Base-by-base conservation (phyloP, 2,888 invertebrate genomes). In the Pollenia angustigena region DNA sequence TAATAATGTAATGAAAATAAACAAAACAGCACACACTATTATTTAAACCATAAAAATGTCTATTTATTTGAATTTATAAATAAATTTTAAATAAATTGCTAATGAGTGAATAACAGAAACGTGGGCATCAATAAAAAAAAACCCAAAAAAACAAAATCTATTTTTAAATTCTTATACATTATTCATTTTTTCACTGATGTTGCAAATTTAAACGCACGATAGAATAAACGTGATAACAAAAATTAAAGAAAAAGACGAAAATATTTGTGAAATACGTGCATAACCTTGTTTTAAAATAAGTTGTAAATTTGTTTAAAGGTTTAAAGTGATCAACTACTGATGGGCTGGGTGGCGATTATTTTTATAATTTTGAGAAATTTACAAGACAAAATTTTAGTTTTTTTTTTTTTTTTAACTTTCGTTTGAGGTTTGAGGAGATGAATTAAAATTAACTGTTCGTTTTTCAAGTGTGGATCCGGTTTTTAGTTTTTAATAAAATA, bases 211-310 rank as follows among this genome's bases (percentile, higher is more conserved):
- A 88, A 88, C 86, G 87, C 88, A 88, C 88, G 87, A 88, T 87
- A 85, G 68, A 81, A 75, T 79, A 88, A 88, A 88, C 88, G 87
- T 88, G 88, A 88, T 83, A 79, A 79, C n/a, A n/a, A 78, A 75
- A 58, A 66, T 50, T 16, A 72, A 10, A 74, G 42, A 68, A 66
- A 6, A 6, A 0, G 32, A 50, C 7, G 10, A 14, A 40, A 46
- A 44, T 46, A 40, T 42, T 40, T 46, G 23, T 72, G 6, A 48
- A 48, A 11, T 71, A 11, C 8, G 18, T 16, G 48, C 16, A 48
- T 44, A 58, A 58, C 69, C 48, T 68, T 68, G 58, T 54, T 64
- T 54, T 48, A 18, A 42, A 75, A 42, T 40, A 40, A 50, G 9
- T 68, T 68, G 32, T 40, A 40, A 50, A 14, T 54, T 40, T 12